Evolutionary conservation across 2,888 invertebrate genomes (phyloP).

Genomic region (Tachina lurida): DNA sequence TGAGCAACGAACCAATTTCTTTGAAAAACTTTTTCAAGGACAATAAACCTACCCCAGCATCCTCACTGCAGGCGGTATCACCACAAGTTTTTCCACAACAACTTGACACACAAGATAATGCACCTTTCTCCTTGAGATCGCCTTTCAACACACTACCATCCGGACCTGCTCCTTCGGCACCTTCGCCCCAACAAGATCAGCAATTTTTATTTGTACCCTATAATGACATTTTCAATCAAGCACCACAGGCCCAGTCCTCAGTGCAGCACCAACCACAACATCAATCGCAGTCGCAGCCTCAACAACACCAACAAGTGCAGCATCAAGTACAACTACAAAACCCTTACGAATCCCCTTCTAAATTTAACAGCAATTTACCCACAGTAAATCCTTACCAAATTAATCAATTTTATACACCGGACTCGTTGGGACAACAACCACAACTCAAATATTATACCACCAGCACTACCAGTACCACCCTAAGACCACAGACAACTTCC

Average conservation of each 20-base stretch:
- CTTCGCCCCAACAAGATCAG: slow-evolving; percentile 85
- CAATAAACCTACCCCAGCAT: slow-evolving; percentile 76
- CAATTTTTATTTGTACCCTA: slow-evolving; percentile 92
- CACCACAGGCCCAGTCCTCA: slow-evolving; percentile 72
- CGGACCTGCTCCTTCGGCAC: slow-evolving; percentile 70
- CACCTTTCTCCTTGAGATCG: slow-evolving; percentile 76
- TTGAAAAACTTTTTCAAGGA: slow-evolving; percentile 76
- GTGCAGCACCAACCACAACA: slow-evolving; percentile 64
- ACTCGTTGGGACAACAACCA: slow-evolving; percentile 75
- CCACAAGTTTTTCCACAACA: slow-evolving; percentile 76
- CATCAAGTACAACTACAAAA: slow-evolving; percentile 74
- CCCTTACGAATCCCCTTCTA: slow-evolving; percentile 73
- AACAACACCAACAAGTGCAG: slow-evolving; percentile 70
- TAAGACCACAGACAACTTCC: slow-evolving; percentile 80
- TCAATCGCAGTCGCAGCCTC: slow-evolving; percentile 72
- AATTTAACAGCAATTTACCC: slow-evolving; percentile 79
- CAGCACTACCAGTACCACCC: slow-evolving; percentile 78
- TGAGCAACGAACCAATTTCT: slow-evolving; percentile 78
- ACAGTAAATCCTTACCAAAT: slow-evolving; percentile 83
- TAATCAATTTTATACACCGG: slow-evolving; percentile 82
- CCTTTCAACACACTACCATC: slow-evolving; percentile 69
- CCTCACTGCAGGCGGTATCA: slow-evolving; percentile 77
- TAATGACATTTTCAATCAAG: slow-evolving; percentile 86
- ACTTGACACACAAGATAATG: slow-evolving; percentile 74
- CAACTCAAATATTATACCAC: slow-evolving; percentile 75